Evolutionary conservation across 2,797 vertebrate genomes (phyloP), one percentile per base, ranked within the genome.

Genomic region (Siniperca scherzeri): DNA sequence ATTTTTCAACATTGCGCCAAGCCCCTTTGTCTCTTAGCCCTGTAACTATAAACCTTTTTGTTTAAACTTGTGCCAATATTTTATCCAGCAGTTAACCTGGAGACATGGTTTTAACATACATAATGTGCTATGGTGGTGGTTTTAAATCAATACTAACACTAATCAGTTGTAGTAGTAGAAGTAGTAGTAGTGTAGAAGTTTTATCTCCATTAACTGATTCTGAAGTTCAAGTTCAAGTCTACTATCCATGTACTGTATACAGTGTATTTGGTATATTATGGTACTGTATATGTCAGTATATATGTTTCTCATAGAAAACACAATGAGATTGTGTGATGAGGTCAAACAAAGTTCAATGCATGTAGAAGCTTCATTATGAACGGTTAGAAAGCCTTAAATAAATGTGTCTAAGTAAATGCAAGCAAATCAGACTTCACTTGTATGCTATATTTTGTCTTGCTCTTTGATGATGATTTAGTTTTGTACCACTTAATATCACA

Each of bases 401-500:
- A 44, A 22, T 12, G 36, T 48, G 11, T 48, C 2, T 27, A 27
- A 62, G 36, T 74, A 72, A 72, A 48, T 53, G n/a, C 14, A 30
- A 60, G 8, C 46, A 17, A 42, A 30, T 60, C 19, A 60, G n/a
- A 22, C 53, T 48, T 78, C 36, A 22, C 3, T 52, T 40, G 7
- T 14, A 2, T 25, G 21, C 10, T 16, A 21, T 40, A 69, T 48
- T 70, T 40, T 27, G 10, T 60, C 19, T 25, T 50, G 30, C 9
- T 74, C 30, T 72, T 70, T 73, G 64, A 52, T 69, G 71, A 76
- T 33, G 6, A 61, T 82, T 87, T 30, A 64, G 38, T 72, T 88
- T 81, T 61, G 52, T 60, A 68, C 57, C 57, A 73, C 59, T 74
- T 78, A 82, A 89, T 89, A 84, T 84, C 72, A 69, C 44, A 85